Base-by-base conservation (phyloP, 2,797 vertebrate species). In the Ciconia nigra region DNA sequence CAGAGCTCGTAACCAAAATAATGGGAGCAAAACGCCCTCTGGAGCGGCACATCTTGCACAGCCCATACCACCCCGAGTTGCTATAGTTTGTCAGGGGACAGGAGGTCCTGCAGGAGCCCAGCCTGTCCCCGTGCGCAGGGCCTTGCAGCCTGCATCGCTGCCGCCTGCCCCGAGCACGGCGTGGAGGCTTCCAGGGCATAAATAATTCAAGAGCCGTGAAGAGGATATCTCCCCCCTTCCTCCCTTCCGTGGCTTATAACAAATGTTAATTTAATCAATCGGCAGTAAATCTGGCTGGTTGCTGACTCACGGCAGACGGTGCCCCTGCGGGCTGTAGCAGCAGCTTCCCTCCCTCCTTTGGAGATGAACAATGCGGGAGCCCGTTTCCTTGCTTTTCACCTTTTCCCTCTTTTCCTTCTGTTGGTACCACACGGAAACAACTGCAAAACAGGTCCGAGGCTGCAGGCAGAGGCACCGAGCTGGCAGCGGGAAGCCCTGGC, bases 241-340 rank as follows among this genome's bases (percentile, higher is more conserved):
- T 92, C 88, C 58, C 69, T 84, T 98, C 97, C 96, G 98, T 98
- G 98, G 98, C 98, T 98, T 98, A 97, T 98, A 98, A 98, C 98
- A 98, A 99, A 99, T 99, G 98, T 98, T 99, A 99, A 99, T 99
- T 99, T 99, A 99, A 99, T 99, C 98, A 99, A 98, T 99, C 96
- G 98, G 98, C 99, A 98, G 98, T 98, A 99, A 99, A 99, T 99
- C 98, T 97, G 97, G 97, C 98, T 98, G 98, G 98, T 97, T 99
- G 99, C 99, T 99, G 99, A 99, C 98, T 99, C 99, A 99, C 98
- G 98, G 98, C 98, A 98, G 98, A 98, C 98, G 98, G 94, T 97
- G 97, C 96, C 98, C 98, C 98, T 97, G 78, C 91, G 95, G 98
- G 97, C 97, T 97, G 93, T 95, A 98, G 96, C 97, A 98, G 97